Percentiles rank a stretch among this genome's conserved stretches.
phyloP scores from a whole-genome alignment of 1,140 invertebrate genomes.

The Orussus abietinus region DNA sequence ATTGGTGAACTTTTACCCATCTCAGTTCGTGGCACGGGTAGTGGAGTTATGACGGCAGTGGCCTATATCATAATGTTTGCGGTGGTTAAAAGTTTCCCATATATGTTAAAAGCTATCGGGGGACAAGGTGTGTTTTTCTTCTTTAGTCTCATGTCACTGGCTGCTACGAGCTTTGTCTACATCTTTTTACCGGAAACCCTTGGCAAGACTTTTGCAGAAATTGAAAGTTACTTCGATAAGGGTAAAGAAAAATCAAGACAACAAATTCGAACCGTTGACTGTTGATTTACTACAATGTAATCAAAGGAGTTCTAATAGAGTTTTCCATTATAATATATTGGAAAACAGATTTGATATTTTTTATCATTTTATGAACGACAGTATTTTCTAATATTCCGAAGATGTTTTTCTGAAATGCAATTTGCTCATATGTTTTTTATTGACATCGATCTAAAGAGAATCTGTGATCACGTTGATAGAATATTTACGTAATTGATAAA shows the following conservation, averaged over 20 bases:
- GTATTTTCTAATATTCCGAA: no score
- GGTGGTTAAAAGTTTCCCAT: conserved; percentile 62
- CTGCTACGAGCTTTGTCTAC: conserved; percentile 58
- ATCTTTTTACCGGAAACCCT: conserved; percentile 71
- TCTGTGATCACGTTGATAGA: no score
- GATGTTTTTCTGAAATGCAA: no score
- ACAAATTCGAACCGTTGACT: no score
- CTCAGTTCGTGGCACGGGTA: conserved; percentile 53
- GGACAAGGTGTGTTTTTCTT: conserved; percentile 59
- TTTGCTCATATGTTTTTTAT: no score
- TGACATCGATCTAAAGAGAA: no score
- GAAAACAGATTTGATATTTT: no score
- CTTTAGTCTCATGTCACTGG: conserved; percentile 58
- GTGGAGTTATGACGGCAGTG: conserved; percentile 57
- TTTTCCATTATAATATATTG: no score
- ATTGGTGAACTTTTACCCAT: conserved; percentile 57
- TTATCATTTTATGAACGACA: no score
- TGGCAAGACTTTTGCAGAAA: conserved; percentile 61
- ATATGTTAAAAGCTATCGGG: conserved; percentile 51
- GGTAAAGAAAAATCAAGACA: not conserved
- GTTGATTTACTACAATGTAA: no score
- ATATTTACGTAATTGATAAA: no score
- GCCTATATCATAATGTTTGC: conserved; percentile 65
- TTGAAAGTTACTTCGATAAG: conserved; percentile 47
- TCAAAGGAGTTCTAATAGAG: no score